Conservation (phyloP, 2,888 invertebrate genomes). For the Macrophya alboannulata region DNA sequence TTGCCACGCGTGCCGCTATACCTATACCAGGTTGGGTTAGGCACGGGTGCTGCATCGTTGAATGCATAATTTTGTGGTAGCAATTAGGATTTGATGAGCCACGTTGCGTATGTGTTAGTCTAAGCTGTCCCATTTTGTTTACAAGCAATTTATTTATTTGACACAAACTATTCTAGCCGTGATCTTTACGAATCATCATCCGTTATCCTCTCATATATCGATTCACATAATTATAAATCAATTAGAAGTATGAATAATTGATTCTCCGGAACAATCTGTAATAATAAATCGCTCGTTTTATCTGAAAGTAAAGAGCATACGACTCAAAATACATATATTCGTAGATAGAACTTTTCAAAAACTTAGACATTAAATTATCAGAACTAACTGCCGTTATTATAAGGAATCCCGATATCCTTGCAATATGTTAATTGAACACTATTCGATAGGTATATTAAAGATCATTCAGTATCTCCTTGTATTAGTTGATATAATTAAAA, state of each 20-base stretch:
- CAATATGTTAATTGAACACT: neutral
- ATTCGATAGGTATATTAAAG: neutral
- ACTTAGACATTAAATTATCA: neutral
- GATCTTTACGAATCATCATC: neutral
- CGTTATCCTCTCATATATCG: neutral
- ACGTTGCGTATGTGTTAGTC: slow-evolving; percentile 44
- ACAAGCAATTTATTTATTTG: slow-evolving; percentile 39
- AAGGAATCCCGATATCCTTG: neutral
- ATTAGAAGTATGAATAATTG: neutral
- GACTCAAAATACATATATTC: neutral
- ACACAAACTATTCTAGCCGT: neutral
- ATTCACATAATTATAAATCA: neutral
- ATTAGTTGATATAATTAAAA: neutral
- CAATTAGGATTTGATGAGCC: slow-evolving; percentile 56
- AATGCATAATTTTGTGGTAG: slow-evolving; percentile 56
- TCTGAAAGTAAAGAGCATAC: neutral
- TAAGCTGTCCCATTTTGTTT: slow-evolving; percentile 44
- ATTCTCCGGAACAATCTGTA: neutral
- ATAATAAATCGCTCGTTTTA: neutral
- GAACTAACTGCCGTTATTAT: neutral
- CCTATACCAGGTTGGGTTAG: slow-evolving; percentile 49
- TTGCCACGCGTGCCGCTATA: slow-evolving; percentile 54
- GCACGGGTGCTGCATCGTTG: slow-evolving; percentile 56
- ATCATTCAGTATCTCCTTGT: neutral
- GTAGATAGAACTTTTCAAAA: neutral